Conservation (phyloP, 23 tunicate genomes). For the Trididemnum clinides region DNA sequence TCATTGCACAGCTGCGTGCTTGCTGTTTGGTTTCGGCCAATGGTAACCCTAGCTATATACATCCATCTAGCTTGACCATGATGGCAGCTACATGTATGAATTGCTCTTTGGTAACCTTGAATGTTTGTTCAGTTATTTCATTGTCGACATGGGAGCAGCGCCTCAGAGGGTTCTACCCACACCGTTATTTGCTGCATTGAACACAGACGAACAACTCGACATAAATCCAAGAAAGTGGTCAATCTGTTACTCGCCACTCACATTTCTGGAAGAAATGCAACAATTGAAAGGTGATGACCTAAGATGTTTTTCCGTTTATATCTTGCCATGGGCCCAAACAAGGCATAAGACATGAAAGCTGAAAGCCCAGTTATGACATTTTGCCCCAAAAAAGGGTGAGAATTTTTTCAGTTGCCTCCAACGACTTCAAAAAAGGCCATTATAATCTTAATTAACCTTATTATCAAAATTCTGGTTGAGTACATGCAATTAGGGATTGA, state of each 20-base stretch:
- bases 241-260: conserved; percentile 3
- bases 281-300: neutral
- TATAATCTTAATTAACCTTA: no score
- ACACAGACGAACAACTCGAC: neutral
- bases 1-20: no score
- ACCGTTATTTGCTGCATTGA: neutral
- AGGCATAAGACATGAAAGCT: neutral
- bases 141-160: neutral
- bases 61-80: no score
- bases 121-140: conserved; percentile 3
- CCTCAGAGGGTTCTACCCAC: conserved; percentile 38
- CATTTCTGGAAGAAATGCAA: conserved; percentile 22
- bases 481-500: no score
- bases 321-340: neutral
- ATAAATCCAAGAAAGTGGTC: conserved; percentile 5
- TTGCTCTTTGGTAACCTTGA: neutral
- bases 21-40: no score
- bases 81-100: no score
- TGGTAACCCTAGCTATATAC: no score
- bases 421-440: no score
- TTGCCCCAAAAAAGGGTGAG: no score
- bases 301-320: neutral
- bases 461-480: no score
- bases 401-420: no score
- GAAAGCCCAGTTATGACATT: no score